Percentiles rank a stretch among this genome's conserved stretches.
These are phyloP conservation scores for Hoplias malabaricus DNA, from an alignment of 2,113 vertebrate species.

Conservation along the genomic window DNA sequence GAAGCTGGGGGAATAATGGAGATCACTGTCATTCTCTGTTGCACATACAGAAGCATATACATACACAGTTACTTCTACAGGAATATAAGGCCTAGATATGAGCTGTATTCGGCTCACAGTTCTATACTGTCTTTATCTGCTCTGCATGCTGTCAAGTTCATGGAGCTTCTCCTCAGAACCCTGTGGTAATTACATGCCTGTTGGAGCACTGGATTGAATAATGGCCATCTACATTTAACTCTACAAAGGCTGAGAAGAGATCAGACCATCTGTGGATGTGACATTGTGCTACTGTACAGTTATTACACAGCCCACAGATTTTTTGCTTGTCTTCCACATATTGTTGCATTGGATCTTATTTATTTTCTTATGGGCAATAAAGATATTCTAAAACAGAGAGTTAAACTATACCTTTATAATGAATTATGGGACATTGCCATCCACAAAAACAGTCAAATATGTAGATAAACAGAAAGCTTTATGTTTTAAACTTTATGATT, in stretches of 20 bases:
- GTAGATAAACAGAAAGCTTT: too few species aligned
- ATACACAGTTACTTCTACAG: background rate
- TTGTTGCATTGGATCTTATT: background rate
- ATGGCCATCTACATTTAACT: constrained; percentile 62
- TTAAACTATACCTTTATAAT: too few species aligned
- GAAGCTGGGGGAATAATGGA: background rate
- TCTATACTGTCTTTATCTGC: constrained; percentile 54
- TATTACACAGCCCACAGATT: background rate
- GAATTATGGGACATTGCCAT: background rate
- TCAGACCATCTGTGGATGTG: constrained; percentile 32
- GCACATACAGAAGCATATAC: background rate
- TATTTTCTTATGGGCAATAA: background rate
- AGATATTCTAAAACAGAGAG: background rate
- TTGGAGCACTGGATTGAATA: constrained; percentile 61
- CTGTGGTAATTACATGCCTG: constrained; percentile 68
- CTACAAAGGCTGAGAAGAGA: constrained; percentile 50
- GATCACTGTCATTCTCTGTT: background rate
- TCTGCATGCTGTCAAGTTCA: constrained; percentile 60
- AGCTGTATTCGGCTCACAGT: constrained; percentile 12
- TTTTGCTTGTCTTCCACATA: constrained; percentile 20
- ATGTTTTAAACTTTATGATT: too few species aligned
- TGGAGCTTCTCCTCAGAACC: constrained; percentile 52
- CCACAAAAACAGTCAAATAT: background rate
- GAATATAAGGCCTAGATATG: background rate
- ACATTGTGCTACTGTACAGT: constrained; percentile 26